These are phyloP conservation scores for Drosophila sucinea DNA, from an alignment of 1,140 invertebrate species.

Conservation along the genomic window DNA sequence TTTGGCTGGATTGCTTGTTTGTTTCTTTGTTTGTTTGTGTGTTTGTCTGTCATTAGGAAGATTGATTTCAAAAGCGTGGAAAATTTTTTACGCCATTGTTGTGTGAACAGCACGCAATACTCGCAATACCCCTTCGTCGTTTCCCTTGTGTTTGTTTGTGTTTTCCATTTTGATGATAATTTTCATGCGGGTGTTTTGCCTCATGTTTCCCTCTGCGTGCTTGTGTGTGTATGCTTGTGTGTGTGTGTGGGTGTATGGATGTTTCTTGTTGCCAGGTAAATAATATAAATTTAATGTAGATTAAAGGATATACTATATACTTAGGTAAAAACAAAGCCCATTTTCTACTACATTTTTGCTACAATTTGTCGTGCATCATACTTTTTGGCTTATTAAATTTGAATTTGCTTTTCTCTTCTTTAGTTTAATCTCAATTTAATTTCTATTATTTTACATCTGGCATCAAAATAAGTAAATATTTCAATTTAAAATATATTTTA, in stretches of 20 bases:
- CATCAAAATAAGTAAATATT: too few species aligned
- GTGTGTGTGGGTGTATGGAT: background rate
- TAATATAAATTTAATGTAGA: conserved; percentile 4
- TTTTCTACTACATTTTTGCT: background rate
- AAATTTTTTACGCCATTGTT: conserved; percentile 58
- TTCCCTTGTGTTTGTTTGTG: conserved; percentile 26
- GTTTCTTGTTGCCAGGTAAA: conserved; percentile 1
- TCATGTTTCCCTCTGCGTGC: background rate
- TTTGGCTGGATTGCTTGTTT: background rate
- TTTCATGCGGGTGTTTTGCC: conserved; percentile 26
- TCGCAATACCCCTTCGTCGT: background rate
- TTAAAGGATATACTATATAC: background rate
- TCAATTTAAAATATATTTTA: too few species aligned
- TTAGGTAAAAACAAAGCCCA: too few species aligned
- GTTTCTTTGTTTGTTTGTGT: conserved; percentile 7
- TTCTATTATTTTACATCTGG: too few species aligned
- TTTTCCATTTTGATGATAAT: conserved; percentile 53
- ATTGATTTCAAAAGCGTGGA: conserved; percentile 74
- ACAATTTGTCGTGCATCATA: background rate
- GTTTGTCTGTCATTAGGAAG: conserved; percentile 74
- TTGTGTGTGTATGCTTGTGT: too few species aligned
- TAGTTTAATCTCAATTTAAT: background rate
- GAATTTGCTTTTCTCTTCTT: background rate
- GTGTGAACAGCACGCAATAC: conserved; percentile 50
- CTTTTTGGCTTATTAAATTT: background rate